phyloP scores from a whole-genome alignment of 2,888 invertebrate genomes.

The Oscheius onirici region DNA sequence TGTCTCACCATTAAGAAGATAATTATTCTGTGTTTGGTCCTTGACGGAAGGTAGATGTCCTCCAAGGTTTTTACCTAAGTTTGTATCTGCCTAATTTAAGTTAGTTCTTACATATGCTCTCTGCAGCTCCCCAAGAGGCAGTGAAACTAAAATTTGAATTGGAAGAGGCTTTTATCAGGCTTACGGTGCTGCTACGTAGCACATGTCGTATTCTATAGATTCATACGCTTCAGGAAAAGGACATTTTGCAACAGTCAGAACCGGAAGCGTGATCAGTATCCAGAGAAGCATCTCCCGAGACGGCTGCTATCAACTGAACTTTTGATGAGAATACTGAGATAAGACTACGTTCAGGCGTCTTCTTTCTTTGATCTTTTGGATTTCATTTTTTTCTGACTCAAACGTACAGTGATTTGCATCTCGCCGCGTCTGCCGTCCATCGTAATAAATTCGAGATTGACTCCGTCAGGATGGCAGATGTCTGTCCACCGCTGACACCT shows the following conservation, averaged over 20 bases:
- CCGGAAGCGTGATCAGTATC: neutral
- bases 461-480: too few relatives aligned
- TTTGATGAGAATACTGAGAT: too few relatives aligned
- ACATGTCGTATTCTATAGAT: neutral
- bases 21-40: neutral
- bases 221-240: neutral
- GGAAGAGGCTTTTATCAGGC: too few relatives aligned
- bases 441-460: too few relatives aligned
- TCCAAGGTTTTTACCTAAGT: neutral
- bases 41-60: neutral
- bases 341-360: too few relatives aligned
- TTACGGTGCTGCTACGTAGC: neutral
- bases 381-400: too few relatives aligned
- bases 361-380: too few relatives aligned
- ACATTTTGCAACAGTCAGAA: neutral
- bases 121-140: neutral
- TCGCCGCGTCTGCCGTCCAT: too few relatives aligned
- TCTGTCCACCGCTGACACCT: too few relatives aligned
- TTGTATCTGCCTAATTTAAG: too few relatives aligned
- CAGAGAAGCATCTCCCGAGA: neutral
- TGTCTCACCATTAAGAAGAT: neutral
- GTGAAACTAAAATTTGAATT: neutral
- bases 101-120: constrained; percentile 3
- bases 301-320: neutral
- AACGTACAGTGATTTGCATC: too few relatives aligned